These are phyloP conservation scores for Pseudomugil gertrudae DNA, from an alignment of 2,797 vertebrate genomes.

Conservation along the genomic window DNA sequence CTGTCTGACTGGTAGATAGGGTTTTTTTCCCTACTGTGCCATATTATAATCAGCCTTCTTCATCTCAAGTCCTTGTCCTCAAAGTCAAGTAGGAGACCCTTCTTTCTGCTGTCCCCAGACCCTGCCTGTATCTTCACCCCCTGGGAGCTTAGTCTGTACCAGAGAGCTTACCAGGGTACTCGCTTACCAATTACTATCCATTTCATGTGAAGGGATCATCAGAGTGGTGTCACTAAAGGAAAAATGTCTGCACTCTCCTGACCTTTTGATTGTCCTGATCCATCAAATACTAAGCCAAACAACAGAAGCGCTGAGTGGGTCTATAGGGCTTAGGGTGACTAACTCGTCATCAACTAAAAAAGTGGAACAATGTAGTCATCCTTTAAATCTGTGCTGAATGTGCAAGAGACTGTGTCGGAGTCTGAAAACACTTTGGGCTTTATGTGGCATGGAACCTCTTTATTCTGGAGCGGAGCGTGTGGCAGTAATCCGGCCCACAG, in stretches of 20 bases:
- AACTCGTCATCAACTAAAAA: conserved; percentile 48
- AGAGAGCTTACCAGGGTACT: conserved; percentile 41
- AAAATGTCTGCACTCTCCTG: conserved; percentile 48
- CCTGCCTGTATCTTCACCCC: conserved; percentile 46
- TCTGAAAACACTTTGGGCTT: conserved; percentile 64
- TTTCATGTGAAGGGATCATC: conserved; percentile 57
- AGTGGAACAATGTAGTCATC: conserved; percentile 51
- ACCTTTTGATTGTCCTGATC: conserved; percentile 66
- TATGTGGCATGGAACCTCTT: conserved; percentile 68
- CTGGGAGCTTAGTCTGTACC: conserved; percentile 57
- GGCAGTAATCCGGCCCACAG: conserved; percentile 69
- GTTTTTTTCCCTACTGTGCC: conserved; percentile 39
- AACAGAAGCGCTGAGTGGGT: conserved; percentile 28
- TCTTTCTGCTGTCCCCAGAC: conserved; percentile 27
- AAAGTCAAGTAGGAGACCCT: conserved; percentile 69
- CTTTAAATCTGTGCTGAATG: conserved; percentile 57
- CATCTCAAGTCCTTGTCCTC: conserved; percentile 57
- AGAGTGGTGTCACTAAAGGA: conserved; percentile 34
- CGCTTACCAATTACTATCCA: conserved; percentile 65
- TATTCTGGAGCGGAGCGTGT: conserved; percentile 54
- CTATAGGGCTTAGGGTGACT: conserved; percentile 44
- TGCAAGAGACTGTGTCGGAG: conserved; percentile 41
- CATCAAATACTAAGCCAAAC: conserved; percentile 56
- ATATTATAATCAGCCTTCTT: conserved; percentile 69
- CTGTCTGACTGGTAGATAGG: conserved; percentile 61